Evolutionary conservation across 2,113 vertebrate genomes (phyloP).

Genomic region (Ictalurus punctatus): DNA sequence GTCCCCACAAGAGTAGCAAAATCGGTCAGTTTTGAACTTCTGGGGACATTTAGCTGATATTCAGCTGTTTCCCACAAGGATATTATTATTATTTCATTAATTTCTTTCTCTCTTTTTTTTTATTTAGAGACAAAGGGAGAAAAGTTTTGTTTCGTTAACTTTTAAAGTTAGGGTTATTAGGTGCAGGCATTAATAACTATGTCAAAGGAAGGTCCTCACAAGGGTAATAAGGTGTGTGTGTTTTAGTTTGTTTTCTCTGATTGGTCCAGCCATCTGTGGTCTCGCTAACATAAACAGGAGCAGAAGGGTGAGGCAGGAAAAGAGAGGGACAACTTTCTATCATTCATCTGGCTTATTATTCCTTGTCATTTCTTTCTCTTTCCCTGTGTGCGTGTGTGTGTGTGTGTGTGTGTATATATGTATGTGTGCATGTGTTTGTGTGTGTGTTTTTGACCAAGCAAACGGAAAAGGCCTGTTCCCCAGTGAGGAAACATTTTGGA

Average conservation of each 20-base stretch:
- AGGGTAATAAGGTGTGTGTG: not conserved
- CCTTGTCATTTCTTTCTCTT: not conserved
- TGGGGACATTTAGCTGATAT: not conserved
- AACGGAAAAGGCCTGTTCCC: conserved; percentile 38
- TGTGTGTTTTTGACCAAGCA: conserved; percentile 8
- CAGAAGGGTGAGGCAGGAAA: conserved; percentile 44
- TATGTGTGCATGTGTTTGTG: not conserved
- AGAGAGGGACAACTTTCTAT: not conserved
- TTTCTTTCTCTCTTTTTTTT: too few species aligned
- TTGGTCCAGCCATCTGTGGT: not conserved
- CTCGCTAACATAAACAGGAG: not conserved
- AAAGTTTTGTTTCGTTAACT: not conserved
- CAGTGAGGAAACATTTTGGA: conserved; percentile 43
- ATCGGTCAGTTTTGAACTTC: not conserved
- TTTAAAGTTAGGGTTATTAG: not conserved
- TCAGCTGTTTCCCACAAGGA: not conserved
- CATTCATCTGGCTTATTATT: conserved; percentile 9
- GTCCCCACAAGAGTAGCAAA: not conserved
- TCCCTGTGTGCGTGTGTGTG: not conserved
- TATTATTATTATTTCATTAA: not conserved
- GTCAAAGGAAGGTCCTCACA: not conserved
- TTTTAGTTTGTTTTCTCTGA: not conserved
- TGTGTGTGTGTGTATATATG: not conserved
- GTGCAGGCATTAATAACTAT: not conserved
- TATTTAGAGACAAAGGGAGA: not conserved